Evolutionary conservation across 2,888 invertebrate genomes (phyloP), one percentile per base, ranked within the genome.

Genomic region (Thymelicus acteon): DNA sequence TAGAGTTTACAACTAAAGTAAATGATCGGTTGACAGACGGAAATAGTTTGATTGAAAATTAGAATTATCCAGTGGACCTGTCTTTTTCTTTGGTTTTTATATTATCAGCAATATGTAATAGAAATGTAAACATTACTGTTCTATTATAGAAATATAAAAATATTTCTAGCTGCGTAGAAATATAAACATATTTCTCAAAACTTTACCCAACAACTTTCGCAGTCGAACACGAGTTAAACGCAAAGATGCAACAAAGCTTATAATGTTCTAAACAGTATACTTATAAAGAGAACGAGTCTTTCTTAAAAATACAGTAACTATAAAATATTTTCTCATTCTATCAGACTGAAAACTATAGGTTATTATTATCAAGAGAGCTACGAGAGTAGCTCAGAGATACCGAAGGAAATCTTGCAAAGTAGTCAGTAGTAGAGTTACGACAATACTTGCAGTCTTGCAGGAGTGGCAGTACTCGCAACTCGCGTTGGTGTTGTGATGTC

Each of bases 51-150:
- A 37, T 54, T 61, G 49, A 68, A 63, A 69, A 8, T 48, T 12
- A 60, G 37, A 48, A 48, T 19, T 60, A 63, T 63, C 47, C 69
- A 63, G 69, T 39, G 37, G 54, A 57, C 62, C 69, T 62, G 69
- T 69, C 37, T 54, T 63, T 68, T 63, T 69, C 69, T 69, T 69
- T 69, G 69, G 69, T 63, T 62, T 62, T 44, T 57, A 69, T 57
- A 57, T 54, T 54, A 47, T 68, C 40, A 62, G 68, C 54, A 69
- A 7, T 47, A 57, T 10, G 40, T 19, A 57, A 48, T 62, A 63
- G 10, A 57, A 49, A 24, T 69, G 69, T 69, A 40, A 48, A 49
- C 62, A 63, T 63, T 49, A 69, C 39, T 48, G 39, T 62, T 62
- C 15, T 47, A n/a, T 54, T 6, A 24, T 39, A 60, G 60, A 60